Evolutionary conservation across 2,797 vertebrate species (phyloP).

Genomic region (Clamator glandarius): DNA sequence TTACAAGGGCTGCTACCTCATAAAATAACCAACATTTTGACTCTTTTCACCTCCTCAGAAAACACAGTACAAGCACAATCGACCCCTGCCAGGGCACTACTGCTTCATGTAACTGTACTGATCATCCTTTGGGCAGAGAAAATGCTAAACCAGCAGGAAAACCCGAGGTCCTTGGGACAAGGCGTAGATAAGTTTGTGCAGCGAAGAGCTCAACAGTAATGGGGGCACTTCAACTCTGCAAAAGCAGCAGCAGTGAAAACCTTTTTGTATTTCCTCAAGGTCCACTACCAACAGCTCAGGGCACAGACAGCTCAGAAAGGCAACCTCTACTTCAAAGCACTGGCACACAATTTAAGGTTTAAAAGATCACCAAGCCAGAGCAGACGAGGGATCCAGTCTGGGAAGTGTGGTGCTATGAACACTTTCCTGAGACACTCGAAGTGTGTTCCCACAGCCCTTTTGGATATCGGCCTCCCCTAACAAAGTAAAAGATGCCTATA

Average conservation of each 20-base stretch:
- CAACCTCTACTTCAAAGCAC: not conserved
- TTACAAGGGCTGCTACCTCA: rapidly evolving
- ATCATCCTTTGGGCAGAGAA: not conserved
- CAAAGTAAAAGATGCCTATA: not conserved
- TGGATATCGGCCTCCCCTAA: not conserved
- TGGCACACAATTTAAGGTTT: not conserved
- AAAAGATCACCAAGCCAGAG: not conserved
- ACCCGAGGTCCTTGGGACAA: not conserved
- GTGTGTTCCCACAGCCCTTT: not conserved
- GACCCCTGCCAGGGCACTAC: not conserved
- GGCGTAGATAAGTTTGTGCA: not conserved
- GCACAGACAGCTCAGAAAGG: not conserved
- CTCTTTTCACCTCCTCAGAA: not conserved
- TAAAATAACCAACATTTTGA: not conserved
- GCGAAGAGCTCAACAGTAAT: not conserved
- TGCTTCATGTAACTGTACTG: not conserved
- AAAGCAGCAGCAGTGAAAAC: not conserved
- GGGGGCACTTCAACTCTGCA: not conserved
- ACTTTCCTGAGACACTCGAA: not conserved
- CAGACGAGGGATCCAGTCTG: not conserved
- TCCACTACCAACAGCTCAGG: not conserved
- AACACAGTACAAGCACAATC: not conserved
- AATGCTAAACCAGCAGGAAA: not conserved
- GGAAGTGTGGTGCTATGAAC: not conserved
- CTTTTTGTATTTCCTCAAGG: not conserved